Base-by-base conservation (phyloP, 2,797 vertebrate genomes). In the Morelia viridis region DNA sequence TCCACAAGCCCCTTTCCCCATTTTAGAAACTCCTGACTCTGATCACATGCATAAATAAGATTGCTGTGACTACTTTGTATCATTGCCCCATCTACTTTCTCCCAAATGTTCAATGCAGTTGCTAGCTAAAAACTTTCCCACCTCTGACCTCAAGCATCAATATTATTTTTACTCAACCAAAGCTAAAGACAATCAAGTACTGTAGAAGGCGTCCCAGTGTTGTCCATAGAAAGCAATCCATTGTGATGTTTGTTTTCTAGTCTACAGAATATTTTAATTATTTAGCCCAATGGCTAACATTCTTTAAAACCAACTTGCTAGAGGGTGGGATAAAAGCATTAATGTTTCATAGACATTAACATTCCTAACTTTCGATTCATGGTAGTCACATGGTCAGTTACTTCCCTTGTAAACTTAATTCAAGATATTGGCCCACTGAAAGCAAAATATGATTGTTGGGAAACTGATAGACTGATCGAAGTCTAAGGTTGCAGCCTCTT, bases 301-400 rank as follows among this genome's bases (percentile, higher is more conserved):
- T 86, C 24, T 87, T 87, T 64, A 71, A 60, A 93, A 90, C 15
- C 91, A 91, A 1, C 93, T 90, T 94, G 41, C 76, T 93, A 85
- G 92, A 62, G 87, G 89, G 31, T 56, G 68, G 46, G 26, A 53
- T 65, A 65, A 88, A 87, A 11, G 53, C 56, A 62, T 11, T 31
- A 24, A 65, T 71, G 68, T 62, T 31, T 22, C 85, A 19, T 83
- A 84, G 26, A 46, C 19, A 76, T 84, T 87, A 83, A 92, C 58
- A 17, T 56, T 87, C 31, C 24, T 87, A 10, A 87, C 15, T 87
- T 41, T 88, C 6, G 50, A 31, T 76, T 87, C 68, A 64, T 24
- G 46, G 31, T 87, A 90, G 62, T 56, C 9, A 56, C 22, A 24
- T 24, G 4, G 10, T 76, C 46, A 46, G 1, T 80, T 92, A n/a